Evolutionary conservation across 2,113 vertebrate genomes (phyloP).

Genomic region (Romanogobio albipinnatus): DNA sequence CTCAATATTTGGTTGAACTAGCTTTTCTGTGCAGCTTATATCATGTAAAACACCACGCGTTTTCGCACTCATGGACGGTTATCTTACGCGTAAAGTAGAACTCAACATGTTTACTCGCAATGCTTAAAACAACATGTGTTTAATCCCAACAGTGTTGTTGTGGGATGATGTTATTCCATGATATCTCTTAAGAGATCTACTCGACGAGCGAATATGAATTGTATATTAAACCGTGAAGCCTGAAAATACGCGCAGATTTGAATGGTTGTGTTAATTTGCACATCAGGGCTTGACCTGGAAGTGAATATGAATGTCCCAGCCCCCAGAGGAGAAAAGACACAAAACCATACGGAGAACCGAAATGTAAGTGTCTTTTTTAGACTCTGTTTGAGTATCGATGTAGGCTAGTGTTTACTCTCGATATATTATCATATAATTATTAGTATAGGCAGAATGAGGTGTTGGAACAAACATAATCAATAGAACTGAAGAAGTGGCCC

Average conservation of each 20-base stretch:
- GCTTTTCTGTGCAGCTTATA: not conserved
- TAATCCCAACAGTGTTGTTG: slow-evolving; percentile 7
- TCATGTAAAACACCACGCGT: not conserved
- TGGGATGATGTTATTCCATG: not conserved
- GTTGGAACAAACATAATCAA: not conserved
- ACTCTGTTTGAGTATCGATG: not conserved
- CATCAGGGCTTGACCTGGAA: slow-evolving; percentile 45
- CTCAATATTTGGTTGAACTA: not conserved
- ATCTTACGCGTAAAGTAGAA: slow-evolving; percentile 4
- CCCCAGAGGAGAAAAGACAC: slow-evolving; percentile 38
- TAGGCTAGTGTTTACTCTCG: not conserved
- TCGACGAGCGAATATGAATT: not conserved
- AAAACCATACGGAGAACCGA: slow-evolving; percentile 20
- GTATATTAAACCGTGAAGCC: not conserved
- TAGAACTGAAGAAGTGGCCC: not conserved
- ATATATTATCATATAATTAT: not conserved
- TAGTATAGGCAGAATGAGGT: not conserved
- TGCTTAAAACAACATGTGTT: slow-evolving; percentile 1
- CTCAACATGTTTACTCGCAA: not conserved
- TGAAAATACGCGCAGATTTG: not conserved
- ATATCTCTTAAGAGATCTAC: not conserved
- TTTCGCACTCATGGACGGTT: not conserved
- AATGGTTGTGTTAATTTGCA: slow-evolving; percentile 32
- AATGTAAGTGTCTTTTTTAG: slow-evolving; percentile 21
- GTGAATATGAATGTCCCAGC: slow-evolving; percentile 32